Conservation (phyloP, 2,888 invertebrate genomes). For the Melolontha melolontha region DNA sequence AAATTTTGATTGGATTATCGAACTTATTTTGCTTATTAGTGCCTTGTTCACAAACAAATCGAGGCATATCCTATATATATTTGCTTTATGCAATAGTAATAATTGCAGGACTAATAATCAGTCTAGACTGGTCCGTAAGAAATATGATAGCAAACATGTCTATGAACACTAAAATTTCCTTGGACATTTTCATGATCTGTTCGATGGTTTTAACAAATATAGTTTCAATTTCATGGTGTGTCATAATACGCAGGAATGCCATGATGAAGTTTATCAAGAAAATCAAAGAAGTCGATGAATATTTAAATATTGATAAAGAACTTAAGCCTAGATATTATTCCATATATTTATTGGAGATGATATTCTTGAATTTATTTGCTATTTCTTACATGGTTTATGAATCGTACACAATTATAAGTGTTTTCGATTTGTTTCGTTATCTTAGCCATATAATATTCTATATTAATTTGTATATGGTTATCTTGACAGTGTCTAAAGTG, state of each 20-base stretch:
- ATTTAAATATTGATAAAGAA: conserved; percentile 16
- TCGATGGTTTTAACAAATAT: conserved; percentile 23
- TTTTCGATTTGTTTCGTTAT: conserved; percentile 13
- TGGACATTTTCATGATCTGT: conserved; percentile 28
- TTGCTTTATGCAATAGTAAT: conserved; percentile 13
- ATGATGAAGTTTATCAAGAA: conserved; percentile 16
- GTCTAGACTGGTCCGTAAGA: conserved; percentile 12
- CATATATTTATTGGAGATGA: conserved; percentile 19
- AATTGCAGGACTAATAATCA: conserved; percentile 1
- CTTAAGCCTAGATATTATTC: conserved; percentile 12
- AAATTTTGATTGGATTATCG: conserved; percentile 31
- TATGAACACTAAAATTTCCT: neutral
- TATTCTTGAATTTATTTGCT: conserved; percentile 35
- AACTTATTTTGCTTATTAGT: conserved; percentile 28
- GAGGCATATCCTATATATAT: neutral
- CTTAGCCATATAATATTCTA: conserved; percentile 15
- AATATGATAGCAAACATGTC: neutral
- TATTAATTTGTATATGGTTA: conserved; percentile 34
- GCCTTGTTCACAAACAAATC: neutral
- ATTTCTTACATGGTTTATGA: conserved; percentile 33
- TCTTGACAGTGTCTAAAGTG: conserved; percentile 36
- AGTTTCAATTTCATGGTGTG: conserved; percentile 26
- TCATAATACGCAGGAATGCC: neutral
- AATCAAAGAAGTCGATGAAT: conserved; percentile 23
- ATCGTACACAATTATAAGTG: conserved; percentile 10